These are phyloP conservation scores for Drusus annulatus DNA, from an alignment of 1,140 invertebrate genomes.

Conservation along the genomic window DNA sequence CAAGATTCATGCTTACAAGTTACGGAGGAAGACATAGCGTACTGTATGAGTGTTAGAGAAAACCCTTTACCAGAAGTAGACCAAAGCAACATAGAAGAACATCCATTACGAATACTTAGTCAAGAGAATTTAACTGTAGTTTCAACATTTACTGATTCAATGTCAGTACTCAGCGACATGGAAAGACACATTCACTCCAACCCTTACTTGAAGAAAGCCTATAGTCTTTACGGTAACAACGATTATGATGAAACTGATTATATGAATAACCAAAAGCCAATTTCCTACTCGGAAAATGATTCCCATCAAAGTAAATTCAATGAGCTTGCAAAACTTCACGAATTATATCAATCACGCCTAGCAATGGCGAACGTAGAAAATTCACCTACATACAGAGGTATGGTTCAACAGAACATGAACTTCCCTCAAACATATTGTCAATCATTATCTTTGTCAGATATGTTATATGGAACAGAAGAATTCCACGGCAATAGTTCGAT, in stretches of 20 bases:
- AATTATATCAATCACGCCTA: conserved; percentile 75
- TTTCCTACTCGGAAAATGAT: conserved; percentile 57
- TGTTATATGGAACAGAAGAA: conserved; percentile 77
- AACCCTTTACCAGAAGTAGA: conserved; percentile 81
- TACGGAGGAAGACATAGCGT: conserved; percentile 92
- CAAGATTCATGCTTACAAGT: conserved; percentile 89
- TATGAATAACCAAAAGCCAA: conserved; percentile 43
- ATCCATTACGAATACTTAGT: conserved; percentile 89
- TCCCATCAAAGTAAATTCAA: conserved; percentile 72
- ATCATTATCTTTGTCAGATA: conserved; percentile 81
- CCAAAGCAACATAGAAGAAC: conserved; percentile 78
- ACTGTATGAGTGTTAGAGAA: conserved; percentile 84
- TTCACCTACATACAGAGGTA: conserved; percentile 49
- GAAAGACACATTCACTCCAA: conserved; percentile 73
- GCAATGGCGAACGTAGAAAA: conserved; percentile 62
- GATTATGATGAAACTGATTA: conserved; percentile 61
- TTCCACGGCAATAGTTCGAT: conserved; percentile 81
- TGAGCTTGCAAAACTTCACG: conserved; percentile 76
- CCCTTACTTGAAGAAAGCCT: conserved; percentile 68
- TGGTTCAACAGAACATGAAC: conserved; percentile 67
- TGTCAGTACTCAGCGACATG: conserved; percentile 83
- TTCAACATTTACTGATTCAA: conserved; percentile 88
- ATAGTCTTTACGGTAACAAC: conserved; percentile 66
- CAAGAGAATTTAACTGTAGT: conserved; percentile 92
- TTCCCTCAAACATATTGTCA: conserved; percentile 80